Conservation (phyloP, 2,888 invertebrate genomes). For the Yponomeuta sedellus region DNA sequence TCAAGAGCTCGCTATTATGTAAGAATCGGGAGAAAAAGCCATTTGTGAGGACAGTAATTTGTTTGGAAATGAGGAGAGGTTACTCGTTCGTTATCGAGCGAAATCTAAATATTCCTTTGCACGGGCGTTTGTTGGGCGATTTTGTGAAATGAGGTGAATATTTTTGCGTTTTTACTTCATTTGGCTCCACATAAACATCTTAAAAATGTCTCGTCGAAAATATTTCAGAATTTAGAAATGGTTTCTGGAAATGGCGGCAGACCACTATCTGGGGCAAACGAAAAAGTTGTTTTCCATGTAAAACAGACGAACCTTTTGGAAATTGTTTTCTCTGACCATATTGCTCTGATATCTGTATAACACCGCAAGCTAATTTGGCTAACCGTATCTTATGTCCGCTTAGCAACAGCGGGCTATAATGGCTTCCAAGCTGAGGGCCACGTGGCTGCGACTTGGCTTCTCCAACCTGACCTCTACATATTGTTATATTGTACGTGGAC, state of each 20-base stretch:
- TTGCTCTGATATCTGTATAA: background rate
- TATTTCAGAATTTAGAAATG: background rate
- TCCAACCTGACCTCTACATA: background rate
- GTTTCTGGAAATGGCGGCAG: background rate
- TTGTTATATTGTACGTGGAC: background rate
- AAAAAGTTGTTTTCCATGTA: background rate
- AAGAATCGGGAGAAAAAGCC: conserved; percentile 16
- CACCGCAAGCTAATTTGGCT: conserved; percentile 8
- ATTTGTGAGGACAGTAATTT: conserved; percentile 17
- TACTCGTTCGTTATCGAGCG: conserved; percentile 7
- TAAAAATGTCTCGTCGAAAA: background rate
- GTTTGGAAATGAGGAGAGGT: conserved; percentile 16
- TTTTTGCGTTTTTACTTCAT: conserved; percentile 1
- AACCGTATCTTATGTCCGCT: conserved; percentile 18
- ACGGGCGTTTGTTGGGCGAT: conserved; percentile 1
- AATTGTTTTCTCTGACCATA: background rate
- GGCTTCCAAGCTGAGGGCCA: background rate
- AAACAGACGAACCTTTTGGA: background rate
- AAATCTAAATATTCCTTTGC: conserved; percentile 9
- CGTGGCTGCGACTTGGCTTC: background rate
- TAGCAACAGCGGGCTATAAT: conserved; percentile 14
- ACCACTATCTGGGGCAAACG: too few species aligned
- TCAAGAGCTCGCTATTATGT: conserved; percentile 40
- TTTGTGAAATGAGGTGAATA: background rate
- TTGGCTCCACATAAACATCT: background rate